Percentiles rank a stretch among this genome's conserved stretches.
Evolutionary conservation across 2,113 vertebrate species (phyloP).

Genomic region (Sterna hirundo): DNA sequence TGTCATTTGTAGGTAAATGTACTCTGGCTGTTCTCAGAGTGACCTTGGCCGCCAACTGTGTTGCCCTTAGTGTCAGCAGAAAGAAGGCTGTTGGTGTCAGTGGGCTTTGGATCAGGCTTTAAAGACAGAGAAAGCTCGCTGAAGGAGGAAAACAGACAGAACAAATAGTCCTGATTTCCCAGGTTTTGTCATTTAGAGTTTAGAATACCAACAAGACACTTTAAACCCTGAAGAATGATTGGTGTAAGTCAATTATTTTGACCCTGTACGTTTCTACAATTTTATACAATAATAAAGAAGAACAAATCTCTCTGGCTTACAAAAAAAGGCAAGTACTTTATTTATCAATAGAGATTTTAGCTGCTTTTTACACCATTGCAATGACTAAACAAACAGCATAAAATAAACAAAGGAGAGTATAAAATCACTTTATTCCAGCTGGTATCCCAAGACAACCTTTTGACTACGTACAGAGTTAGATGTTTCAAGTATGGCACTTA

Average conservation of each 20-base stretch:
- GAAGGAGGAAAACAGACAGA: slow-evolving; percentile 13
- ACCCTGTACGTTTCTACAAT: not conserved
- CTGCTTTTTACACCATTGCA: slow-evolving; percentile 66
- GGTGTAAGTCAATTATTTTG: not conserved
- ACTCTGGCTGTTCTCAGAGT: slow-evolving; percentile 17
- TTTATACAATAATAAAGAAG: slow-evolving; percentile 22
- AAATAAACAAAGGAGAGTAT: slow-evolving; percentile 65
- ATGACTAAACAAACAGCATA: slow-evolving; percentile 61
- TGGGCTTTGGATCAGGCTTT: slow-evolving; percentile 58
- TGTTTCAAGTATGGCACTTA: slow-evolving; percentile 80
- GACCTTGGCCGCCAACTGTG: not conserved
- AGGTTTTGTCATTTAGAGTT: slow-evolving; percentile 16
- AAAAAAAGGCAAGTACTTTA: slow-evolving; percentile 76
- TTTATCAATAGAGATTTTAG: slow-evolving; percentile 65
- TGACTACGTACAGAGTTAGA: slow-evolving; percentile 70
- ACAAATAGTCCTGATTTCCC: not conserved
- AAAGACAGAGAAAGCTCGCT: slow-evolving; percentile 15
- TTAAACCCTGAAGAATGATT: slow-evolving; percentile 14
- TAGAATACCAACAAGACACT: slow-evolving; percentile 19
- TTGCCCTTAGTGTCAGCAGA: slow-evolving; percentile 30
- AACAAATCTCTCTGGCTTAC: slow-evolving; percentile 51
- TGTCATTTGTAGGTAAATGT: slow-evolving; percentile 25
- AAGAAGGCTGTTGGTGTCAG: slow-evolving; percentile 36
- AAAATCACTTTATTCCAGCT: slow-evolving; percentile 68
- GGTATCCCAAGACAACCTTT: slow-evolving; percentile 64